A percentile compares a stretch with the other conserved stretches of the same genome.
These are phyloP conservation scores for Pangasianodon hypophthalmus DNA, from an alignment of 2,113 vertebrate species.

Conservation along the genomic window DNA sequence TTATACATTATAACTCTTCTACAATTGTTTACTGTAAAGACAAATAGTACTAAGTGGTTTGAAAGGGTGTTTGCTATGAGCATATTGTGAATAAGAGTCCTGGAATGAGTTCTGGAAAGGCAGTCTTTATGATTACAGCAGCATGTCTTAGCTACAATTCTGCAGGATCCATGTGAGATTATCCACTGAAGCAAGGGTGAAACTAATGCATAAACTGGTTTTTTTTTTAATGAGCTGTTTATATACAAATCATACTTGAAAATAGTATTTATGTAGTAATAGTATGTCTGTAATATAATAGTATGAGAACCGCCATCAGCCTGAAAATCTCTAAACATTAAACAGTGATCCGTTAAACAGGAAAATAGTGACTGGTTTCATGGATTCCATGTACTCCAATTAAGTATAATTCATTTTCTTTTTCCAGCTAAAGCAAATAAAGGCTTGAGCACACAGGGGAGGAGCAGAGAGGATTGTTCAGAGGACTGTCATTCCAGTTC, in stretches of 20 bases:
- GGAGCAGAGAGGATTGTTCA: not conserved
- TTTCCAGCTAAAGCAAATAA: not conserved
- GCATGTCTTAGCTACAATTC: not conserved
- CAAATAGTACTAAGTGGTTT: not conserved
- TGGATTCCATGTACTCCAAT: not conserved
- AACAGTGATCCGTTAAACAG: not conserved
- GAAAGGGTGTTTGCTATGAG: not conserved
- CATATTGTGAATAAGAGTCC: not conserved
- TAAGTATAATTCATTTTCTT: not conserved
- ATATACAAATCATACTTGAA: not conserved
- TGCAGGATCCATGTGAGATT: not conserved
- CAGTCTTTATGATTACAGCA: not conserved
- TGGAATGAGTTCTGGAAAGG: not conserved
- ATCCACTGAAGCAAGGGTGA: not conserved
- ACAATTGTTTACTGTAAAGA: not conserved
- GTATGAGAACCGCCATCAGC: not conserved
- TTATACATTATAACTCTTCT: not conserved
- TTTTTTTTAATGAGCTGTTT: not conserved
- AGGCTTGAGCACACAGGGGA: not conserved
- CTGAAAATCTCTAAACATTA: not conserved
- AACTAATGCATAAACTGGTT: not conserved
- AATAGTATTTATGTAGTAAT: not conserved
- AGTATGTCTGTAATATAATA: no score
- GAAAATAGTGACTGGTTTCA: not conserved
- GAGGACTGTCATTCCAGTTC: not conserved